phyloP scores from a whole-genome alignment of 2,113 vertebrate species.

The Tinamus guttatus region DNA sequence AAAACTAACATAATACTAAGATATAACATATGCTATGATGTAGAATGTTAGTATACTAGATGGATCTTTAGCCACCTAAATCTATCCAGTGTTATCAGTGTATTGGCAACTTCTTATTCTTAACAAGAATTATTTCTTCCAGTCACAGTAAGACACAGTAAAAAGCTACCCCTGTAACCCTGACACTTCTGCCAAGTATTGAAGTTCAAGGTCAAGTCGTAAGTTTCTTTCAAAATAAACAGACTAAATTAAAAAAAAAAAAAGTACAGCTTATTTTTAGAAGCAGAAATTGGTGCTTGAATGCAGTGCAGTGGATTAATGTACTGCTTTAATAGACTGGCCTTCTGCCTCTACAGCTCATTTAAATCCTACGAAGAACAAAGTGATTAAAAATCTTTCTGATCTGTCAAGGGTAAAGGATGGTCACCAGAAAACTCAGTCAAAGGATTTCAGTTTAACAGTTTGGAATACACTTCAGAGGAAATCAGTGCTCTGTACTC shows the following conservation, averaged over 20 bases:
- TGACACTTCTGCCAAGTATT: neutral
- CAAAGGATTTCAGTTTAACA: conserved; percentile 16
- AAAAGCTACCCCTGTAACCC: neutral
- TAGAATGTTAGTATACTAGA: neutral
- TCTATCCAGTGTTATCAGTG: neutral
- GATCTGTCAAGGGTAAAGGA: conserved; percentile 40
- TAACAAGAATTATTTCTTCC: neutral
- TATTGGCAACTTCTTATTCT: neutral
- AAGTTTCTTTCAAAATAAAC: neutral
- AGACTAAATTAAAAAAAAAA: neutral
- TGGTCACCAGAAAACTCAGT: conserved; percentile 18
- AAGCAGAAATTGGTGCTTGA: neutral
- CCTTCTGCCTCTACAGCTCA: neutral
- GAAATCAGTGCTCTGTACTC: conserved; percentile 11
- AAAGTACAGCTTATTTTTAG: neutral
- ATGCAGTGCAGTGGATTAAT: neutral
- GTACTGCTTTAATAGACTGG: neutral
- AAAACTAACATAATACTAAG: neutral
- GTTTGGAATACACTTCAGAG: conserved; percentile 1
- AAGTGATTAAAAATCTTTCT: conserved; percentile 38
- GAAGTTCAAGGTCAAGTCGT: neutral
- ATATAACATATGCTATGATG: neutral
- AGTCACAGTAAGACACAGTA: neutral
- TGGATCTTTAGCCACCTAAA: neutral
- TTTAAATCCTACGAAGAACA: conserved; percentile 17